Evolutionary conservation across 1,140 invertebrate species (phyloP), one percentile per base, ranked within the genome.

Genomic region (Halyomorpha halys): DNA sequence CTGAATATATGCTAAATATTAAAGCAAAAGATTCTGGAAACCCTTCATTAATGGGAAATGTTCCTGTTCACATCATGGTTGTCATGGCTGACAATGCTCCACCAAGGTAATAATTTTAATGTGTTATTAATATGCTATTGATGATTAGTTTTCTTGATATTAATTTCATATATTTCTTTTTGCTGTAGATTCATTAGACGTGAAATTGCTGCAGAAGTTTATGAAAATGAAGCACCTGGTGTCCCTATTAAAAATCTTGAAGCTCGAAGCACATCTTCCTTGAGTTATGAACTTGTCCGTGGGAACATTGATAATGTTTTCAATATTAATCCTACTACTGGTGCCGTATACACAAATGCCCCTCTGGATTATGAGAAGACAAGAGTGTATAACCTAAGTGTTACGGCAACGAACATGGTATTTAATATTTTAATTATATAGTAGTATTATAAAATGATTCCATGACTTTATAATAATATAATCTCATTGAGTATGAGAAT

Each of bases 1-100:
- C 82, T 14, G 90, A 93, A 71, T 94, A 91, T 72, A 89, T 87
- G 73, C 74, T 97, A 9, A 77, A 85, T 54, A 83, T 96, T 8
- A 86, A 86, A 75, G 92, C 92, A 1, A 81, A 81, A 8, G 91
- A 94, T 73, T 82, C 86, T 68, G 91, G 91, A 14, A 82, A 81
- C 16, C 86, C 86, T 13, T 79, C 88, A 0, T 74, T 89, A 21
- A 81, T 83, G 16, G 83, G 86, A 62, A 86, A 87, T 27, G 80
- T 93, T 18, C 88, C 87, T 19, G 88, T 95, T 1, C 89, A 91
- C 72, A 86, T 96, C 16, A 80, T 86, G 71, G 80, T 96, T 13
- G 91, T 90, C 0, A 90, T 93, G 80, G 88, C 91, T 0, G 89
- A 91, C 70, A 90, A 93, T 74, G 86, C 90, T 61, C 87, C 91